Percentiles rank a stretch among this genome's conserved stretches.
These are phyloP conservation scores for Nycticebus coucang DNA, from an alignment of 2,113 vertebrate species.

Conservation along the genomic window DNA sequence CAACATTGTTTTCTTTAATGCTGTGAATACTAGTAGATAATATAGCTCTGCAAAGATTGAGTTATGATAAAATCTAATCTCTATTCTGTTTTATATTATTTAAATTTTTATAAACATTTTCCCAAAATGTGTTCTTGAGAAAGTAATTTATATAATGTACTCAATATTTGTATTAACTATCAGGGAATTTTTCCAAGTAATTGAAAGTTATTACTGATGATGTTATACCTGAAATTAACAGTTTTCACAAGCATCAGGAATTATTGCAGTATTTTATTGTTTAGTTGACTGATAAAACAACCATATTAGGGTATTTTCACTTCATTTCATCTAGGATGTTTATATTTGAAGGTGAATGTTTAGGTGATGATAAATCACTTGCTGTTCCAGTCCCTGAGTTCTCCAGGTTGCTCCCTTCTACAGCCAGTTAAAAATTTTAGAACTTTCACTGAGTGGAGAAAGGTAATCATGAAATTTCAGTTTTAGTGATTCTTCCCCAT, in stretches of 20 bases:
- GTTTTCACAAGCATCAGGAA: not conserved
- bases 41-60: not conserved
- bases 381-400: not conserved
- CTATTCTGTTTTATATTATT: not conserved
- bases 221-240: conserved; percentile 32
- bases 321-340: conserved; percentile 42
- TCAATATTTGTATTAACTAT: not conserved
- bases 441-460: not conserved
- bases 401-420: not conserved
- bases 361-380: conserved; percentile 9
- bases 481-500: not conserved
- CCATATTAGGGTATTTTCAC: not conserved
- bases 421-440: not conserved
- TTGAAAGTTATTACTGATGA: not conserved
- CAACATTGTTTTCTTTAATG: conserved; percentile 30
- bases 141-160: not conserved
- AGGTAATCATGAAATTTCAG: not conserved
- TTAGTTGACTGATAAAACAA: not conserved
- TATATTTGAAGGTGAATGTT: conserved; percentile 38
- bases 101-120: conserved; percentile 15
- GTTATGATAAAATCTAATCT: conserved; percentile 20
- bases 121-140: conserved; percentile 1
- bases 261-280: not conserved
- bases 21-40: not conserved
- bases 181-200: conserved; percentile 16